phyloP scores from a whole-genome alignment of 1,140 invertebrate genomes.

The Galleria mellonella region DNA sequence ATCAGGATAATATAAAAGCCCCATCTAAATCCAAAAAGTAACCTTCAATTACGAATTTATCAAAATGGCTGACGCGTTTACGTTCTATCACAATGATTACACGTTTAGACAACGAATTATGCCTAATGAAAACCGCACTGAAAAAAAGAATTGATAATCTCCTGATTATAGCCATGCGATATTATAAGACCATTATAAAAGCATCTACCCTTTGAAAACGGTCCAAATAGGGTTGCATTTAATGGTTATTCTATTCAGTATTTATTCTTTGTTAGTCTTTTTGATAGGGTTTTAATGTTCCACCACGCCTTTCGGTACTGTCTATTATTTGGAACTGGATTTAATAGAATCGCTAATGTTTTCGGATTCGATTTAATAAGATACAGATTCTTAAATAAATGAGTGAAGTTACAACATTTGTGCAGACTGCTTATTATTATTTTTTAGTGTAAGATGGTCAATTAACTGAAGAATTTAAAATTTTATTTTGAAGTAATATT shows the following conservation, averaged over 20 bases:
- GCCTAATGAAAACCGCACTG: constrained; percentile 54
- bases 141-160: constrained; percentile 60
- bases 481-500: too few relatives aligned
- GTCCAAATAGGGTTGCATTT: constrained; percentile 20
- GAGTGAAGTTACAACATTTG: too few relatives aligned
- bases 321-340: constrained; percentile 6
- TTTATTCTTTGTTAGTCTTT: constrained; percentile 20
- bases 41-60: constrained; percentile 43
- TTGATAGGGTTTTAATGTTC: constrained; percentile 26
- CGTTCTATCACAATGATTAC: constrained; percentile 32
- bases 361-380: too few relatives aligned
- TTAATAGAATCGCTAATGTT: too few relatives aligned
- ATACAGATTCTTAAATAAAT: too few relatives aligned
- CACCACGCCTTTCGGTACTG: constrained; percentile 9
- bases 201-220: constrained; percentile 53
- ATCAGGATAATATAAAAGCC: constrained; percentile 3
- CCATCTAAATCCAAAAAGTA: constrained; percentile 9
- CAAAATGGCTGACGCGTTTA: constrained; percentile 24
- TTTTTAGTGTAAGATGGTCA: too few relatives aligned
- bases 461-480: too few relatives aligned
- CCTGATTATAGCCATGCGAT: constrained; percentile 44
- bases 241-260: constrained; percentile 35
- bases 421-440: too few relatives aligned
- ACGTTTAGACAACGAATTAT: constrained; percentile 30
- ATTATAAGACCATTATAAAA: constrained; percentile 64